Evolutionary conservation across 1,140 invertebrate species (phyloP).

Genomic region (Trypoxylus dichotomus): DNA sequence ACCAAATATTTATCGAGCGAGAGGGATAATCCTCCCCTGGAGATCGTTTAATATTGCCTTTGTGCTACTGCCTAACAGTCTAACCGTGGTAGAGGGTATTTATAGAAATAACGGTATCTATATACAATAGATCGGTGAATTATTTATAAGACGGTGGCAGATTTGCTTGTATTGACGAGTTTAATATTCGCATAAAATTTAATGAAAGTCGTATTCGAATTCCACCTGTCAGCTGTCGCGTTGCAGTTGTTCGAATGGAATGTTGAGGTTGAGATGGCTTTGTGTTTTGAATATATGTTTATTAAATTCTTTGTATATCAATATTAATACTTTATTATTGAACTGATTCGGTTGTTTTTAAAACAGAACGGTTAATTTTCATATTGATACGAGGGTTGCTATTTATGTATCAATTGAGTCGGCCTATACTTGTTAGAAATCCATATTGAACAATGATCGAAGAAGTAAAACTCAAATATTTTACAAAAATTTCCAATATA

Average conservation of each 20-base stretch:
- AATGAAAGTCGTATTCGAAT: not conserved
- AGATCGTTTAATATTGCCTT: constrained; percentile 11
- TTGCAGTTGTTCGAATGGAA: not conserved
- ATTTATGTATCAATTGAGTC: too few relatives aligned
- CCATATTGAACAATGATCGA: too few relatives aligned
- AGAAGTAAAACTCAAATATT: too few relatives aligned
- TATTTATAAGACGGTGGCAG: constrained; percentile 8
- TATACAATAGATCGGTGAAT: not conserved
- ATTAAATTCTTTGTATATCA: too few relatives aligned
- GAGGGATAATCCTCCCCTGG: constrained; percentile 13
- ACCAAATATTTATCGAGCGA: constrained; percentile 31
- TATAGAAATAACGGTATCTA: constrained; percentile 17
- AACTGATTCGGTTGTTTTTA: too few relatives aligned
- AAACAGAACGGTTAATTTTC: too few relatives aligned
- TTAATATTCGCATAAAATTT: not conserved
- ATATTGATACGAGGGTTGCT: too few relatives aligned
- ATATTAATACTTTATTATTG: too few relatives aligned
- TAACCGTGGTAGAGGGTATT: not conserved
- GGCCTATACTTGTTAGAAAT: too few relatives aligned
- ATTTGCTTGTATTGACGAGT: not conserved
- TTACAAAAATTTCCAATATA: too few relatives aligned
- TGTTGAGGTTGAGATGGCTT: not conserved
- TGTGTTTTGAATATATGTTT: too few relatives aligned
- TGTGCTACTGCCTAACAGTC: not conserved
- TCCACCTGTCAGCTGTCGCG: not conserved